Evolutionary conservation across 2,888 invertebrate species (phyloP), one percentile per base, ranked within the genome.

Genomic region (Agrotis clavis): DNA sequence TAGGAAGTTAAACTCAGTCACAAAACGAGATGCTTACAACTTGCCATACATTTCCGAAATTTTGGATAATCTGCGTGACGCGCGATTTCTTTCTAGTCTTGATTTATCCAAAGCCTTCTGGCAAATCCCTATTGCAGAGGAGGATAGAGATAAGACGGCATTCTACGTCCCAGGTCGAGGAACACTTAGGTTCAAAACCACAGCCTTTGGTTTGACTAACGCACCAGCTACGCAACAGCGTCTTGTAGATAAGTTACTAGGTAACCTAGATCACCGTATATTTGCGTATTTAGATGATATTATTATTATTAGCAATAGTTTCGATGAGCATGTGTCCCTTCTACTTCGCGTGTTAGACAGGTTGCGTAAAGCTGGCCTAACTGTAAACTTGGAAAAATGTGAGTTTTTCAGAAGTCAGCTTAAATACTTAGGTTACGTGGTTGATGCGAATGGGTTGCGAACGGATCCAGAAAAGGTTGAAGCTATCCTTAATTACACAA

Each of bases 11-110:
- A 57, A 57, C n/a, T 57, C 35, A 1, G 35, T 57, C 35, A 57
- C 35, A 35, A 57, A 57, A 19, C 57, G 57, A n/a, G 57, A 57
- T n/a, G 57, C 57, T 4, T 57, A 57, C 57, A 57, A 57, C 21
- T 57, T 35, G 13, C 57, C 35, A 9, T 57, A 41, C 13, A n/a
- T 57, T 35, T 11, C 57, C 14, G n/a, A 57, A 19, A 57, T 41
- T 35, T 6, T 57, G 14, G 35, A 57, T n/a, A 41, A 57, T n/a
- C n/a, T 57, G 30, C 56, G 56, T 13, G 30, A 57, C 13, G 56
- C 56, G 16, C 18, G 30, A 11, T 57, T 35, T n/a, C 56, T 57
- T 30, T 11, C 30, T 13, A 57, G 56, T n/a, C 30, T 57, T n/a
- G 18, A 57, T 57, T 57, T 57, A 5, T 57, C 56, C n/a, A 57